Evolutionary conservation across 2,888 invertebrate species (phyloP).

Genomic region (Flexamia atlantica): DNA sequence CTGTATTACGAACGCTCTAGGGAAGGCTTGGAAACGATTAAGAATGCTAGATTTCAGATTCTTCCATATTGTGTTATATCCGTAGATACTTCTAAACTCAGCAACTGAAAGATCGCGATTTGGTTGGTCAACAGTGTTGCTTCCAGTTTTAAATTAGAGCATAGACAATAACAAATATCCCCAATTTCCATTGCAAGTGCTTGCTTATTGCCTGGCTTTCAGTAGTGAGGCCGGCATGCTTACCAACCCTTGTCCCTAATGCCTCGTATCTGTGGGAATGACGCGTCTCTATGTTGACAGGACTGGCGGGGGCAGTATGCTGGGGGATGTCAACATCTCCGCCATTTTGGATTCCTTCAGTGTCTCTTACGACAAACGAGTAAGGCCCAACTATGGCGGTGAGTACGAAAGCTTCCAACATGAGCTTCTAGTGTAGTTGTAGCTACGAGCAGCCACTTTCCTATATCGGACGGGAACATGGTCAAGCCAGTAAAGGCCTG

Average conservation of each 20-base stretch:
- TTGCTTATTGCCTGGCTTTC: conserved; percentile 31
- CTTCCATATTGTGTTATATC: no score
- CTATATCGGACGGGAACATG: no score
- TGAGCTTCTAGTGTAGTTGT: conserved; percentile 31
- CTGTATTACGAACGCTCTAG: no score
- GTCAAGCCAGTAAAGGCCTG: no score
- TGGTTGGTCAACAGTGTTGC: no score
- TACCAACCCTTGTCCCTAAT: conserved; percentile 17
- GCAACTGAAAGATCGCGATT: no score
- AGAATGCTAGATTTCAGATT: no score
- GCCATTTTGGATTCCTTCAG: conserved; percentile 97
- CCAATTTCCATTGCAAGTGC: neutral
- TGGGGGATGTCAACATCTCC: conserved; percentile 96
- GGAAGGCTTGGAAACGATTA: no score
- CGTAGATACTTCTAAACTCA: no score
- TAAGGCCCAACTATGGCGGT: conserved; percentile 99
- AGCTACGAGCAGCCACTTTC: conserved; percentile 4
- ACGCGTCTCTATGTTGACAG: conserved; percentile 73
- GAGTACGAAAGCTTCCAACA: conserved; percentile 74
- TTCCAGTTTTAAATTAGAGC: no score
- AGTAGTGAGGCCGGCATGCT: conserved; percentile 28
- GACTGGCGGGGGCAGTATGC: conserved; percentile 88
- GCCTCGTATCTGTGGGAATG: conserved; percentile 47
- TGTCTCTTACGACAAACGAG: conserved; percentile 99
- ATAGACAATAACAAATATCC: no score